Percentiles rank a stretch among this genome's conserved stretches.
Conservation (phyloP, 2,888 invertebrate species). For the Acheta domesticus region DNA sequence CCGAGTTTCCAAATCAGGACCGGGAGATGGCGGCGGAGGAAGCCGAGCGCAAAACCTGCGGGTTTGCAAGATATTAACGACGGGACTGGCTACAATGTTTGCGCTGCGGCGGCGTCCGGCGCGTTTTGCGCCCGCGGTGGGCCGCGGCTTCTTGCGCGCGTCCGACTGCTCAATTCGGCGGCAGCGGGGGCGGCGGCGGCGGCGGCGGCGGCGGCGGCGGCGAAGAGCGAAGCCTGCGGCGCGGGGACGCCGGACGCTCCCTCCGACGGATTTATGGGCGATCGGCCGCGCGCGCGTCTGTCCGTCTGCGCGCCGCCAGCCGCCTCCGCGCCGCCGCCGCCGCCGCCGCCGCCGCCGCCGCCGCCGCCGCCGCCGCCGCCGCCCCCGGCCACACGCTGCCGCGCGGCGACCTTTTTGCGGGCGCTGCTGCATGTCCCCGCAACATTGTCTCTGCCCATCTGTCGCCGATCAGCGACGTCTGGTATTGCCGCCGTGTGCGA, state of each 20-base stretch:
- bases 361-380: not conserved
- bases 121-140: not conserved
- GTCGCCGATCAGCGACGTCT: not conserved
- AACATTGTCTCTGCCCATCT: not conserved
- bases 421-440: not conserved
- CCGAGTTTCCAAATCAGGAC: constrained; percentile 8
- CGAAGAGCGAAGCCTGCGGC: not conserved
- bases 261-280: not conserved
- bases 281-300: not conserved
- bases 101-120: not conserved
- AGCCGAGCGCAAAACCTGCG: not conserved
- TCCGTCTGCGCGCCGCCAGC: not conserved
- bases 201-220: not conserved
- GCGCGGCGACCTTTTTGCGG: not conserved
- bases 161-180: constrained; percentile 7
- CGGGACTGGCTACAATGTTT: not conserved
- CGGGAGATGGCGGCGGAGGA: not conserved
- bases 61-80: constrained; percentile 8
- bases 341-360: not conserved
- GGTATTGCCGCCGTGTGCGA: not conserved
- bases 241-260: not conserved
- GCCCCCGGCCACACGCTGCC: not conserved
- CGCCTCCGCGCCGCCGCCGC: not conserved
- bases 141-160: not conserved
- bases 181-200: not conserved